phyloP scores from a whole-genome alignment of 2,113 vertebrate genomes.

The Dolichotis patagonum region DNA sequence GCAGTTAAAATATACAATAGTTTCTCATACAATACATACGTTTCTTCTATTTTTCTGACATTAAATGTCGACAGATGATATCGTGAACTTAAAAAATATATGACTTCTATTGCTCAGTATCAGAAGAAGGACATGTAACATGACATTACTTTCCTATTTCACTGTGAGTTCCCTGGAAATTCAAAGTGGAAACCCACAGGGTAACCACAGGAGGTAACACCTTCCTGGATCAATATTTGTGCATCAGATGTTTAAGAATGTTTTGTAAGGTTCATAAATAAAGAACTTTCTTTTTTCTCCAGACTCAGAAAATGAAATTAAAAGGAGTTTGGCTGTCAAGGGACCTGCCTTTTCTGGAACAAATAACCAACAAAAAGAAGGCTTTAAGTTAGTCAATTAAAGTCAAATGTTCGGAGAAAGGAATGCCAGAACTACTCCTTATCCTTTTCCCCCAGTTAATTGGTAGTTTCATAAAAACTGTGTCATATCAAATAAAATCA shows the following conservation, averaged over 20 bases:
- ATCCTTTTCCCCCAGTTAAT: conserved; percentile 1
- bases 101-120: conserved; percentile 51
- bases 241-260: conserved; percentile 79
- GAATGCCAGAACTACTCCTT: conserved; percentile 74
- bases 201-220: conserved; percentile 74
- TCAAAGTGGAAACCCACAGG: conserved; percentile 74
- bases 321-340: conserved; percentile 81
- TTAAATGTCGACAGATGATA: conserved; percentile 53
- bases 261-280: conserved; percentile 82
- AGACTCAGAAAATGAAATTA: conserved; percentile 75
- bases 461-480: conserved; percentile 55
- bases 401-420: conserved; percentile 82
- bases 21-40: not conserved
- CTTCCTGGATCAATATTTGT: conserved; percentile 81
- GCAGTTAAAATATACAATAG: not conserved
- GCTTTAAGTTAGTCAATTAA: conserved; percentile 86
- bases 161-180: conserved; percentile 61
- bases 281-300: conserved; percentile 68
- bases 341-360: conserved; percentile 74
- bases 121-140: conserved; percentile 50
- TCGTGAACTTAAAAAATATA: conserved; percentile 51
- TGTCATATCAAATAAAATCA: conserved; percentile 64
- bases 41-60: conserved; percentile 67
- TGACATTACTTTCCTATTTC: conserved; percentile 71
- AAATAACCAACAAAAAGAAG: conserved; percentile 82